Evolutionary conservation across 2,797 vertebrate species (phyloP), one percentile per base, ranked within the genome.

Genomic region (Chaetophractus vellerosus): DNA sequence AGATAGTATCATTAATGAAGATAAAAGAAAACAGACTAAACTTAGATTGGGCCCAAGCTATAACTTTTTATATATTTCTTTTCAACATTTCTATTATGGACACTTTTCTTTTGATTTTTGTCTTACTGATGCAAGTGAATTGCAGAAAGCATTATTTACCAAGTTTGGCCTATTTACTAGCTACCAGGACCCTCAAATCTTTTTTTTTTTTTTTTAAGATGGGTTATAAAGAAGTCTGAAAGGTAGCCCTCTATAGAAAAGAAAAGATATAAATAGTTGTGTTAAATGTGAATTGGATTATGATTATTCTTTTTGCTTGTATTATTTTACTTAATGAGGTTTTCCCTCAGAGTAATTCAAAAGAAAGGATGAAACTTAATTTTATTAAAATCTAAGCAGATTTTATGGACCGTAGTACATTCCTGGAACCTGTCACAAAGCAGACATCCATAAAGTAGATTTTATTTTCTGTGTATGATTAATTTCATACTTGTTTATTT

Each of bases 21-120:
- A 61, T 90, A 61, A 0, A 90, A 87, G 33, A 95, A 95, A 92
- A 89, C 57, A 95, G 74, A 83, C 59, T 80, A 85, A 91, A 59
- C n/a, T 23, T 80, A 71, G 68, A 26, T 50, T 92, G n/a, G n/a
- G 24, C 2, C n/a, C 33, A 72, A 72, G 38, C 45, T 28, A 72
- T 6, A 72, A 72, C 38, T 38, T 6, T 14, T 14, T 90, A 0
- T 41, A 48, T 79, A 95, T 96, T 95, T 91, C 50, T 90, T 81
- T 71, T 91, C 11, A 88, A 80, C 88, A 81, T 93, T 76, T 84
- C 26, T 59, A 2, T 71, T 80, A 31, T 41, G n/a, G 28, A 9
- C 19, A 21, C 55, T 55, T 55, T 52, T 52, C 14, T 31, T 74
- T 19, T 19, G 45, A 75, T 19, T 50, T 80, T 86, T 69, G 11